Evolutionary conservation across 2,888 invertebrate species (phyloP), one percentile per base, ranked within the genome.

Genomic region (Amiota minor): DNA sequence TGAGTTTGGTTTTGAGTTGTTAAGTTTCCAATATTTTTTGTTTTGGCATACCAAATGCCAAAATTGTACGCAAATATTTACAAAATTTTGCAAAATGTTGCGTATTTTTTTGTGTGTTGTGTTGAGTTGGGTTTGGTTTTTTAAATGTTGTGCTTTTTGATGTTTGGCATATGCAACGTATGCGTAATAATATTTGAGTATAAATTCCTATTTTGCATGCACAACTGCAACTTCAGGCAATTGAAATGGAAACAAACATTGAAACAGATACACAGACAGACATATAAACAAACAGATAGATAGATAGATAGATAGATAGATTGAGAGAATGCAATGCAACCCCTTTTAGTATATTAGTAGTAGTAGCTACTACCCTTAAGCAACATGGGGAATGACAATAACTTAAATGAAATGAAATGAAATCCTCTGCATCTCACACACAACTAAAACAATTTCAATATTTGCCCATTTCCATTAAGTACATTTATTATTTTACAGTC

Each of bases 31-130:
- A 6, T 2, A 0, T 35, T 35, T 35, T 35, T 35, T 35, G 2
- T 35, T 2, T 35, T 35, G 35, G 35, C 35, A 35, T 35, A 35
- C 35, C 35, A 35, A 35, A 35, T 35, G 35, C 35, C 35, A 68
- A 65, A 65, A 47, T 65, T 49, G 49, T 16, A 46, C 56, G 47
- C 35, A 70, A 70, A 56, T 46, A 70, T 56, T 45, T 70, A 68
- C 46, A 45, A 70, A 59, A 55, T n/a, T 16, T n/a, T 45, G 23
- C 18, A 70, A 70, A 11, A 4, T 81, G 83, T 81, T 80, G 80
- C 76, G 80, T 81, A 78, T 73, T 72, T 77, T 82, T 23, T 23
- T 23, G 23, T 23, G 83, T 72, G 80, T 80, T 78, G 14, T 67
- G 71, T 75, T 73, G 23, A 3, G 1, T 23, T 23, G 23, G 3